Conservation (phyloP, 2,888 invertebrate genomes). For the Ophonus ardosiacus region DNA sequence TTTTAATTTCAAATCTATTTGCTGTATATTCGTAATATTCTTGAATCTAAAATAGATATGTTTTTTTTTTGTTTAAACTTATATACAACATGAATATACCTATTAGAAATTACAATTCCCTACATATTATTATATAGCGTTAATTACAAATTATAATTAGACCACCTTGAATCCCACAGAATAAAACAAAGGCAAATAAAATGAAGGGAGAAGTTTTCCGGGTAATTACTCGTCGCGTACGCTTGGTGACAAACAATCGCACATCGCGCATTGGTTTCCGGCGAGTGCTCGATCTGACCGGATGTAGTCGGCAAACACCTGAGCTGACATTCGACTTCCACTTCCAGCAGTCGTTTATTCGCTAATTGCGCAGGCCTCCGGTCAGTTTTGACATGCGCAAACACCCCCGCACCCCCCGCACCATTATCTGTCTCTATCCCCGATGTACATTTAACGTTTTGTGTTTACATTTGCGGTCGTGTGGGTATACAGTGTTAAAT, state of each 20-base stretch:
- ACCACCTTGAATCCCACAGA: too few relatives aligned
- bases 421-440: conserved; percentile 5
- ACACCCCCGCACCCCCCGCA: conserved; percentile 16
- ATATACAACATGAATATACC: too few relatives aligned
- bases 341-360: conserved; percentile 59
- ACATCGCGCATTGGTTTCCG: conserved; percentile 21
- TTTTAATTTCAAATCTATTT: too few relatives aligned
- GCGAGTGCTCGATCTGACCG: conserved; percentile 57
- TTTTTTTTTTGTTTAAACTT: too few relatives aligned
- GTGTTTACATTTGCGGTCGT: conserved; percentile 61
- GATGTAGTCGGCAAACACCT: conserved; percentile 60
- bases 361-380: conserved; percentile 59
- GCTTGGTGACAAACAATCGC: not conserved
- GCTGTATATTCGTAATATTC: too few relatives aligned
- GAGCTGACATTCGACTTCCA: conserved; percentile 57
- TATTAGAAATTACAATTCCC: too few relatives aligned
- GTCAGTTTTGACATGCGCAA: conserved; percentile 61
- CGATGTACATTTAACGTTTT: conserved; percentile 62
- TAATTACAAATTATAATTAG: too few relatives aligned
- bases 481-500: conserved; percentile 58
- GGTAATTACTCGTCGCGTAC: conserved; percentile 11
- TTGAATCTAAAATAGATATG: too few relatives aligned
- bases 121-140: too few relatives aligned
- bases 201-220: not conserved
- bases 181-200: too few relatives aligned